Percentiles rank a stretch among this genome's conserved stretches.
Evolutionary conservation across 2,797 vertebrate genomes (phyloP).

Genomic region (Scomberomorus guttatus): DNA sequence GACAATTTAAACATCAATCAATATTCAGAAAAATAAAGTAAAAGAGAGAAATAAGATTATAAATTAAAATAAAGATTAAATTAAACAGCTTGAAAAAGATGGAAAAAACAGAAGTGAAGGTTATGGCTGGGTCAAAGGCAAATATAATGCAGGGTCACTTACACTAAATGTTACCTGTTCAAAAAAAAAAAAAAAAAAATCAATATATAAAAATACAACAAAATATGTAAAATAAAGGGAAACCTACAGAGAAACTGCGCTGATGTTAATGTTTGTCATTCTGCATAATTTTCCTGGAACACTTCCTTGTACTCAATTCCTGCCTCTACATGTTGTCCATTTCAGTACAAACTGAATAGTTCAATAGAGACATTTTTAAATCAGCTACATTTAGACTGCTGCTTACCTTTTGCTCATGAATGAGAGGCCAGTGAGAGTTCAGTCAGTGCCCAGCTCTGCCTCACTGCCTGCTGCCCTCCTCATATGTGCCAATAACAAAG

Average conservation of each 20-base stretch:
- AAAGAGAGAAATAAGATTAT: not conserved
- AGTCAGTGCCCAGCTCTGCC: constrained; percentile 6
- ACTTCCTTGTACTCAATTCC: constrained; percentile 29
- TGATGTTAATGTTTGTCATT: not conserved
- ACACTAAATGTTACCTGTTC: not conserved
- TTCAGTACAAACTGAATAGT: not conserved
- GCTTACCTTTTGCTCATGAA: constrained; percentile 50
- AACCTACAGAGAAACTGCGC: not conserved
- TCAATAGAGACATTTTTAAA: not conserved
- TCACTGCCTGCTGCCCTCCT: not conserved
- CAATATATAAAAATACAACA: not conserved
- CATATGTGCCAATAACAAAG: constrained; percentile 34
- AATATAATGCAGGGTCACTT: not conserved
- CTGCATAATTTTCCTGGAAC: not conserved
- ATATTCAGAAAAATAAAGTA: not conserved
- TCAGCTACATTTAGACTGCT: not conserved
- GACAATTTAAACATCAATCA: not conserved
- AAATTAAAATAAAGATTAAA: not conserved
- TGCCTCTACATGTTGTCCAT: not conserved
- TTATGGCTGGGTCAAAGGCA: not conserved
- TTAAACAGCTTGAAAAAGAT: not conserved
- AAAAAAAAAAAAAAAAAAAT: not conserved
- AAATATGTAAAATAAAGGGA: not conserved
- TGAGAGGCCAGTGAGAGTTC: not conserved
- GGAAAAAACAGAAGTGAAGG: not conserved